phyloP scores from a whole-genome alignment of 2,113 vertebrate species.

The Dissostichus mawsoni region DNA sequence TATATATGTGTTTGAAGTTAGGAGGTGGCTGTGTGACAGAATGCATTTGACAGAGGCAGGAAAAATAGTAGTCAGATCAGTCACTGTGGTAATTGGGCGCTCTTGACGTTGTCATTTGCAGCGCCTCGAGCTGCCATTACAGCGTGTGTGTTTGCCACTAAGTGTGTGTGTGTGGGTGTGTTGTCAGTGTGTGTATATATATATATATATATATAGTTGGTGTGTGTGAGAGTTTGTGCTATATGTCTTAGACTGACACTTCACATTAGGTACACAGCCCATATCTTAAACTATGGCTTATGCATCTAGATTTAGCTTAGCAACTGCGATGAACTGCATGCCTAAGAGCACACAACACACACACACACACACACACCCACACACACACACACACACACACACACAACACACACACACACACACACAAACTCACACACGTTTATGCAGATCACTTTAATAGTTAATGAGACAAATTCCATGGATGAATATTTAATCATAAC shows the following conservation, averaged over 20 bases:
- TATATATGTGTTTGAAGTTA: slow-evolving; percentile 11
- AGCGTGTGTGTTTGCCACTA: slow-evolving; percentile 26
- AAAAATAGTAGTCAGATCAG: slow-evolving; percentile 64
- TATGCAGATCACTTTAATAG: slow-evolving; percentile 16
- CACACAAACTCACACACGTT: background rate
- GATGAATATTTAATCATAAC: slow-evolving; percentile 17
- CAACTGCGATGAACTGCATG: background rate
- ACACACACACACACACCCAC: background rate
- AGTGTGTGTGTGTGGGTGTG: slow-evolving; percentile 21
- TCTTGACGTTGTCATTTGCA: slow-evolving; percentile 67
- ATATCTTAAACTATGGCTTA: slow-evolving; percentile 15
- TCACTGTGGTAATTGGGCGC: slow-evolving; percentile 68
- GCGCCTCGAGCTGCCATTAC: slow-evolving; percentile 52
- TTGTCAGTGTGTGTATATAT: slow-evolving; percentile 7
- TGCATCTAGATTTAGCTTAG: background rate
- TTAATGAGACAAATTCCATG: slow-evolving; percentile 2
- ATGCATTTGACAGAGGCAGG: slow-evolving; percentile 61
- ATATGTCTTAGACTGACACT: slow-evolving; percentile 14
- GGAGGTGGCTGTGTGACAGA: slow-evolving; percentile 47
- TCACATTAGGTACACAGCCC: slow-evolving; percentile 13
- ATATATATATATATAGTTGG: background rate
- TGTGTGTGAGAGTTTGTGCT: background rate
- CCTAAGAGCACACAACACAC: background rate
- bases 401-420: background rate
- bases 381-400: background rate